A percentile compares a stretch with the other conserved stretches of the same genome.
These are phyloP conservation scores for Vombatus ursinus DNA, from an alignment of 2,113 vertebrate species.

Conservation along the genomic window DNA sequence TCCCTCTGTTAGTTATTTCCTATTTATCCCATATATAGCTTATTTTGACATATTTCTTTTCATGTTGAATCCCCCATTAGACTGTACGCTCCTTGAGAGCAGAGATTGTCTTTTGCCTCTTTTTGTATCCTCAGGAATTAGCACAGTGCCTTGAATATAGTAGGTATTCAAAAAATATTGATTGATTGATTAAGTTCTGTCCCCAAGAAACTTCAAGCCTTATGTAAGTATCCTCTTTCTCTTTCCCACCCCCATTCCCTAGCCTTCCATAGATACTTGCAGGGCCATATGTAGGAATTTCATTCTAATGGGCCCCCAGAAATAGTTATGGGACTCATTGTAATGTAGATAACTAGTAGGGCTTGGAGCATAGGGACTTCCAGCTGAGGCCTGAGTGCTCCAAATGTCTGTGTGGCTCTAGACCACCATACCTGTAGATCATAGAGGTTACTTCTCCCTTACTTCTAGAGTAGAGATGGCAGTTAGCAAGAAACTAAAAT, in stretches of 20 bases:
- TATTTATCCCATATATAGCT: not conserved
- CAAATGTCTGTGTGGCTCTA: not conserved
- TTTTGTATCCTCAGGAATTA: not conserved
- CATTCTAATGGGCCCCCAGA: not conserved
- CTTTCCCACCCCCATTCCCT: no score
- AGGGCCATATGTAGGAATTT: not conserved
- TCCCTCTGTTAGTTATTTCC: not conserved
- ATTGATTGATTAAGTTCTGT: not conserved
- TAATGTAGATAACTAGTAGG: not conserved
- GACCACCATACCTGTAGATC: not conserved
- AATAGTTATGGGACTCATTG: not conserved
- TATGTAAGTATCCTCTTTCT: not conserved
- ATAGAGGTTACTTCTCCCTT: not conserved
- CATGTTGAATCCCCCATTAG: not conserved
- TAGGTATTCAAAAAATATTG: not conserved
- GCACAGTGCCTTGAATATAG: not conserved
- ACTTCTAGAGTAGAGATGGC: not conserved
- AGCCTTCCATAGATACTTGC: not conserved
- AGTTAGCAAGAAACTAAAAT: not conserved
- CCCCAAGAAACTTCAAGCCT: not conserved
- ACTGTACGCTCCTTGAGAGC: not conserved
- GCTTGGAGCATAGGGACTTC: not conserved
- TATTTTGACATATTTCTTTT: not conserved
- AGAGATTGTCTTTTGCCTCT: not conserved
- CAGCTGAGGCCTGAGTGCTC: not conserved